Base-by-base conservation (phyloP, 2,888 invertebrate species). In the Volucella bombylans region DNA sequence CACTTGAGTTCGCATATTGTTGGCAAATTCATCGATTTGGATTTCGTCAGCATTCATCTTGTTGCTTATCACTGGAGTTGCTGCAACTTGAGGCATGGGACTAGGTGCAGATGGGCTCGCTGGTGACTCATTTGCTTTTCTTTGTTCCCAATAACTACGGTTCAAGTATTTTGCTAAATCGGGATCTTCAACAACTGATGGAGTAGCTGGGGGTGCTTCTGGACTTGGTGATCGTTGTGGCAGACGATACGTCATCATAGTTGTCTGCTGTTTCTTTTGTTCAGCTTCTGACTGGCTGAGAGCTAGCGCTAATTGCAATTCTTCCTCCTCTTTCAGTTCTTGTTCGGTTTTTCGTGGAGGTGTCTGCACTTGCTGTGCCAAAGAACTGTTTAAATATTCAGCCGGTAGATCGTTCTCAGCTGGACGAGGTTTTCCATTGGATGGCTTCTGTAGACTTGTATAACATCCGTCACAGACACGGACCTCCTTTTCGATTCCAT, bases 281-380 rank as follows among this genome's bases (percentile, higher is more conserved):
- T 99, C 99, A 2, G 99, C 99, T 92, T 99, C 99, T 11, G 98
- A 99, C 90, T 99, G 97, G 89, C 99, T 99, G 79, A 99, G 93
- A 4, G 99, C 99, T 43, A 99, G 91, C 0, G 99, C 99, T 88
- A 99, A 92, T 91, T 98, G 97, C 65, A 99, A 92, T 90, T 99
- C 99, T 91, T 99, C 99, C 90, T 99, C 99, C 90, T 99, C 99
- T 89, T 95, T 95, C 4, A 97, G 92, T 89, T 97, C 97, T 88
- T 96, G 96, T 59, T 96, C 96, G n/a, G 94, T 94, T 91, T 97
- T 97, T 50, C 95, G 93, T 10, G 94, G 93, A 38, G 95, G 95
- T 45, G 49, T 50, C 94, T 97, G 97, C 88, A 95, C 94, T 91
- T 97, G 97, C 89, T 97, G 95, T 18, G 96, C 94, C 87, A 96